Base-by-base conservation (phyloP, 2,113 vertebrate genomes). In the Megaleporinus macrocephalus region DNA sequence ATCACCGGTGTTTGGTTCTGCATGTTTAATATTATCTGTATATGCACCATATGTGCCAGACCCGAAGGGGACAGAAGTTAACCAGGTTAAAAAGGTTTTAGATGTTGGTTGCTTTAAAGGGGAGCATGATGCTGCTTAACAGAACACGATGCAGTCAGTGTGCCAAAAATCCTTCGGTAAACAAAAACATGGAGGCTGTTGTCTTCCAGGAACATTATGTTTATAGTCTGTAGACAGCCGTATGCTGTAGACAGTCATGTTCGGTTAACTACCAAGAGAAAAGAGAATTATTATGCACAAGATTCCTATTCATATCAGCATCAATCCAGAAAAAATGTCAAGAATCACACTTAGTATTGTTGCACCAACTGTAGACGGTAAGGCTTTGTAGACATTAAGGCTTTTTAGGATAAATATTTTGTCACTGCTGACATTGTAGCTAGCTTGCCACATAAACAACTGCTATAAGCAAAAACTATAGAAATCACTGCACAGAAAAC, bases 121-220 rank as follows among this genome's bases (percentile, higher is more conserved):
- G 12, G 57, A 13, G 57, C 57, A 4, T 61, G 57, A 61, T 26
- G 57, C n/a, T 26, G 57, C 57, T 59, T 59, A 61, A 26, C 7
- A 55, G 53, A 55, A 55, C 53, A 26, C 57, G 57, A 61, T 26
- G 57, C 57, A 61, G 22, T 13, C 57, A 26, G 22, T 61, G 9
- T 61, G 57, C 57, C 57, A 61, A 26, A 13, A 24, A 61, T 61
- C 57, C 13, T 26, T 5, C 26, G 57, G 57, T 61, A 61, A 61
- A 61, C 57, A 61, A 61, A 61, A 24, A 61, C 57, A 61, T 4
- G 1, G 57, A 61, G 57, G 57, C 57, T 61, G 57, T 12, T 61
- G 24, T 61, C 57, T 61, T 61, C 57, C 57, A 61, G 57, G 57
- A 26, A 61, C 57, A 61, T 61, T 61, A 61, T 61, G 57, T 61